Evolutionary conservation across 1,140 invertebrate genomes (phyloP).

Genomic region (Halictus rubicundus): DNA sequence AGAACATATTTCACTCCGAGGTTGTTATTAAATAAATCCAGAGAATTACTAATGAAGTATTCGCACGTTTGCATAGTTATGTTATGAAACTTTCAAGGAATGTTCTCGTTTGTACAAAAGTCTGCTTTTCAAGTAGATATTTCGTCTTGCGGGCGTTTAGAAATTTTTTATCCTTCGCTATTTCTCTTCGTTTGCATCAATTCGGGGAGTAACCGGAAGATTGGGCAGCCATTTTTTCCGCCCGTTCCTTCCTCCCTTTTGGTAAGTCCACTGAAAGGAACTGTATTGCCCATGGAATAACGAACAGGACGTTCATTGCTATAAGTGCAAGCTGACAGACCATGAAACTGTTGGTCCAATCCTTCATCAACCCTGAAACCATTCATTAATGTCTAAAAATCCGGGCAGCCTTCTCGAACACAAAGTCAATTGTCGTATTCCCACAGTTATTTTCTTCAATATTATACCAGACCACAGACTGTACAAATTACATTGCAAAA

Average conservation of each 20-base stretch:
- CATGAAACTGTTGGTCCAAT: slow-evolving; percentile 75
- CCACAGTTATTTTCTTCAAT: neutral
- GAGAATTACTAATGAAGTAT: neutral
- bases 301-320: slow-evolving; percentile 69
- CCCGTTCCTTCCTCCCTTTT: slow-evolving; percentile 41
- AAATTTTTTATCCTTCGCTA: slow-evolving; percentile 4
- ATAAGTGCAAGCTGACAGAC: slow-evolving; percentile 73
- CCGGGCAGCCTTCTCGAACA: neutral
- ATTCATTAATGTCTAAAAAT: neutral
- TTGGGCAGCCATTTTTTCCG: slow-evolving; percentile 24
- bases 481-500: neutral
- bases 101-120: neutral
- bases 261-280: slow-evolving; percentile 62
- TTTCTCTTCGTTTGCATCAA: slow-evolving; percentile 36
- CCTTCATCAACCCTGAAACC: slow-evolving; percentile 75
- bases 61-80: neutral
- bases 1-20: neutral
- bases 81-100: neutral
- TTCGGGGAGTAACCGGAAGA: slow-evolving; percentile 34
- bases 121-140: neutral
- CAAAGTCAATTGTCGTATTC: neutral
- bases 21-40: neutral
- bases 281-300: slow-evolving; percentile 75
- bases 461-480: neutral
- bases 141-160: neutral